These are phyloP conservation scores for Chloroceryle inda DNA, from an alignment of 2,797 vertebrate species.

Conservation along the genomic window DNA sequence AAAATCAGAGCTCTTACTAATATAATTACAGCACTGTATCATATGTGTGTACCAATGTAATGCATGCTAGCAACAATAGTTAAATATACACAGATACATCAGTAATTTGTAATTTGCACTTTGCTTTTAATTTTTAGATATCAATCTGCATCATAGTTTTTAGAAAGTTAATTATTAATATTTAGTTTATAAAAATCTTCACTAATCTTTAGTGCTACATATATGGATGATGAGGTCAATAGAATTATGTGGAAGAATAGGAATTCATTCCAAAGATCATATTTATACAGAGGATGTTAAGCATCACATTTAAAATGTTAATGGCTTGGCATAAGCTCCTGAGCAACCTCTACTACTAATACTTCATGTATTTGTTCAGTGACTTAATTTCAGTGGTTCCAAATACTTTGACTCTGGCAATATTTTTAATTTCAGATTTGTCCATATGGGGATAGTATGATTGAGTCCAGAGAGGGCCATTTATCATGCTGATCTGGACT, in stretches of 20 bases:
- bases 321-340: constrained; percentile 29
- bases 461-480: constrained; percentile 15
- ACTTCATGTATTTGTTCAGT: constrained; percentile 49
- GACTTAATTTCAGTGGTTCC: constrained; percentile 58
- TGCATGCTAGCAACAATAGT: accelerated
- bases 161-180: neutral
- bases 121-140: neutral
- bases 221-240: neutral
- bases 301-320: constrained; percentile 36
- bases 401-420: constrained; percentile 34
- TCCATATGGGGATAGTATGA: constrained; percentile 19
- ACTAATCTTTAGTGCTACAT: neutral
- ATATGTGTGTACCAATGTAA: neutral
- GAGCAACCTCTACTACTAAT: constrained; percentile 19
- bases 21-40: neutral
- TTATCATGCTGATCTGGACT: constrained; percentile 21
- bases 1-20: neutral
- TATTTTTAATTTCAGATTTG: constrained; percentile 53
- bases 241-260: neutral
- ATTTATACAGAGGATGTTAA: constrained; percentile 3
- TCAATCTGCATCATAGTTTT: neutral
- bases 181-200: neutral
- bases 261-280: constrained; percentile 14
- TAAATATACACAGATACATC: neutral
- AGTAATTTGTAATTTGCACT: neutral